Percentiles rank a stretch among this genome's conserved stretches.
Evolutionary conservation across 2,888 invertebrate species (phyloP).

Genomic region (Ligdia adustata): DNA sequence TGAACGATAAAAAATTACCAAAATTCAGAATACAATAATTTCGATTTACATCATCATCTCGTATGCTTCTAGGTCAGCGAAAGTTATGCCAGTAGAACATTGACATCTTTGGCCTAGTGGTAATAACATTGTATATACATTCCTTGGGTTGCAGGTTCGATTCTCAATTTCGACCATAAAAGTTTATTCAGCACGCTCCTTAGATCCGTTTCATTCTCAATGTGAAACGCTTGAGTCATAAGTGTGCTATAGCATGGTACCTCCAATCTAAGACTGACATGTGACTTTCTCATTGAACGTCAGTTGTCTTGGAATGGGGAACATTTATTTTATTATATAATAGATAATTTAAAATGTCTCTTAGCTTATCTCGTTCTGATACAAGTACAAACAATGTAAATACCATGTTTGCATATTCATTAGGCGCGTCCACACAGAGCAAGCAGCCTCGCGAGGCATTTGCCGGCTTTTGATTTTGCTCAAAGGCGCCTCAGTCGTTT

Average conservation of each 20-base stretch:
- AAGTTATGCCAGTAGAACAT: neutral
- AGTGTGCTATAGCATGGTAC: slow-evolving; percentile 77
- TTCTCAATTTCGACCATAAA: neutral
- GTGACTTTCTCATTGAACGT: slow-evolving; percentile 46
- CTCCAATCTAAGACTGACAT: slow-evolving; percentile 72
- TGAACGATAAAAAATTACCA: no score
- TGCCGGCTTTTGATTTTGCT: no score
- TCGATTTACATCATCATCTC: neutral
- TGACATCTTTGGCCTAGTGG: neutral
- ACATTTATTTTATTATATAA: slow-evolving; percentile 46
- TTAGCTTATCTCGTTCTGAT: no score
- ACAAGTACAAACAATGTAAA: no score
- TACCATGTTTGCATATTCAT: no score
- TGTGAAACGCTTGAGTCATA: slow-evolving; percentile 83
- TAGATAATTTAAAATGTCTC: neutral
- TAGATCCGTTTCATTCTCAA: slow-evolving; percentile 79
- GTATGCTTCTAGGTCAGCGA: neutral
- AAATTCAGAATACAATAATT: no score
- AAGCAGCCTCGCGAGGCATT: no score
- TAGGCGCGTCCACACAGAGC: no score
- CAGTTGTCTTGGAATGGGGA: slow-evolving; percentile 74
- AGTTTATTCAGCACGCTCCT: slow-evolving; percentile 66
- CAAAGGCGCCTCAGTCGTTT: no score
- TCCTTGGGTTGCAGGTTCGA: slow-evolving; percentile 32
- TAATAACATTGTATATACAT: neutral